Base-by-base conservation (phyloP, 2,888 invertebrate species). In the Caradrina kadenii region DNA sequence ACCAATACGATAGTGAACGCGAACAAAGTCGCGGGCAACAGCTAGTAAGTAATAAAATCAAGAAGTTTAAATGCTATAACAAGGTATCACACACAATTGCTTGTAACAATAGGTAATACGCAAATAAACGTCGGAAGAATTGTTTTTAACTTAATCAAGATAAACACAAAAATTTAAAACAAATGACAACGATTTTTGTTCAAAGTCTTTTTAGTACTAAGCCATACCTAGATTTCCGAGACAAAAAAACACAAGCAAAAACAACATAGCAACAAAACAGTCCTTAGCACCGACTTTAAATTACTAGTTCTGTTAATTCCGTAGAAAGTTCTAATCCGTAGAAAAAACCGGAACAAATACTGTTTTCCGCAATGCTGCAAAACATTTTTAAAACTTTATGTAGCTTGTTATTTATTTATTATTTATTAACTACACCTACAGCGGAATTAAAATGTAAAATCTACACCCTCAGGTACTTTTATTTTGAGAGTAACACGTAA, bases 361-460 rank as follows among this genome's bases (percentile, higher is more conserved):
- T 19, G 31, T 65, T 62, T 52, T 62, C 63, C 77, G 70, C 66
- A 76, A 17, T 63, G 76, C 76, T 63, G 63, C 21, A 65, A 58
- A 54, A 53, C 26, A 63, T 59, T 76, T 80, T 55, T 26, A 6
- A 42, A 76, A 56, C 22, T 79, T 64, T 58, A 50, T 48, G 42
- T 26, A 22, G 4, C 17, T 15, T n/a, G 76, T 64, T 59, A 60
- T 75, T 78, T 80, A 59, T 65, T 76, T 64, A 35, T 48, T 22
- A 50, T 63, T 66, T 58, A 56, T 53, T 58, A 67, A 61, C 52
- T 15, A 66, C 53, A 73, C 62, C 56, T 69, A 63, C 39, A 64
- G 56, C 22, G 54, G 65, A 65, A 81, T 81, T 67, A 80, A 82
- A 82, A 72, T 80, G 69, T 68, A 65, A 74, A 74, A 80, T 77